Evolutionary conservation across 2,888 invertebrate genomes (phyloP).

Genomic region (Sarcophaga rosellei): DNA sequence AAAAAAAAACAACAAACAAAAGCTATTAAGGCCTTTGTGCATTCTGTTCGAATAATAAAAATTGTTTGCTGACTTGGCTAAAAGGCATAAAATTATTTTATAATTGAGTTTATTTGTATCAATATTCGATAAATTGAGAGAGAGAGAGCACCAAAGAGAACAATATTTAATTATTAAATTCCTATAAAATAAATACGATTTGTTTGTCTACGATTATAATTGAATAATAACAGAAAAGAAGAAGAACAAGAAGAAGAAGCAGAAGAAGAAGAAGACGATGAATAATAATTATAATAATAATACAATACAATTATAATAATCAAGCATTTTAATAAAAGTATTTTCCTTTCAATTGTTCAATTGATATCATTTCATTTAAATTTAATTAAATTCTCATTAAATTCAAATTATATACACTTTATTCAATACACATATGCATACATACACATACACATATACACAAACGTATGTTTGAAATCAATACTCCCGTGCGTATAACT

Average conservation of each 20-base stretch:
- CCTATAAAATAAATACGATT: constrained; percentile 1
- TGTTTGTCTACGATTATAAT: constrained; percentile 11
- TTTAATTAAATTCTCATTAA: constrained; percentile 25
- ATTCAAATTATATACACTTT: background rate
- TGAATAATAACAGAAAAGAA: background rate
- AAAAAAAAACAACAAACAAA: background rate
- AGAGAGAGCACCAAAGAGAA: background rate
- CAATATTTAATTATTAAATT: background rate
- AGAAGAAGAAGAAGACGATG: too few relatives aligned
- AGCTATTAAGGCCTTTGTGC: constrained; percentile 3
- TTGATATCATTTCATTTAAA: constrained; percentile 16
- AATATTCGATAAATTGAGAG: background rate
- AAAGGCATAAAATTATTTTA: constrained; percentile 1
- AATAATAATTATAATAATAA: background rate
- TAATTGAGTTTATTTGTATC: constrained; percentile 19
- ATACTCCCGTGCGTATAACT: constrained; percentile 8
- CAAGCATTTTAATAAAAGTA: too few relatives aligned
- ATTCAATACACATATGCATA: background rate
- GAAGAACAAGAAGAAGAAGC: background rate
- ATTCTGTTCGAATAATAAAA: background rate
- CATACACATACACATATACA: background rate
- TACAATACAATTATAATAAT: constrained; percentile 4
- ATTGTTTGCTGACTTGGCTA: constrained; percentile 23
- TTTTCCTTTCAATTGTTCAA: too few relatives aligned
- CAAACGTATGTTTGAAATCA: background rate